These are phyloP conservation scores for Tortrix viridana DNA, from an alignment of 2,888 invertebrate species.

Conservation along the genomic window DNA sequence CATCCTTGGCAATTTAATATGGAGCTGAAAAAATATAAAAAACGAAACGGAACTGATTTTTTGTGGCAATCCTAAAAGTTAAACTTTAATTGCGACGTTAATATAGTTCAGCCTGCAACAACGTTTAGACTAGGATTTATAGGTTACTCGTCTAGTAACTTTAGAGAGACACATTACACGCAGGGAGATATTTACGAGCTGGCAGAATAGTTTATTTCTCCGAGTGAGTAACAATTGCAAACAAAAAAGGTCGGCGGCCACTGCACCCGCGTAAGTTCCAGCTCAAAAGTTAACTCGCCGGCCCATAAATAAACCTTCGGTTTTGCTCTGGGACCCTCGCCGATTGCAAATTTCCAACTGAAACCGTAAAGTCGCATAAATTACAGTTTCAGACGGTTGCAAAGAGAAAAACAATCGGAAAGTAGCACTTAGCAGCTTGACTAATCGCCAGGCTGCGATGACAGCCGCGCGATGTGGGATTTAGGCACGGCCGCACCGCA, in stretches of 20 bases:
- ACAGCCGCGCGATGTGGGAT: conserved; percentile 65
- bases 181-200: conserved; percentile 57
- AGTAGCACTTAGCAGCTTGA: conserved; percentile 82
- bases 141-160: conserved; percentile 22
- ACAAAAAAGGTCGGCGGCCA: conserved; percentile 70
- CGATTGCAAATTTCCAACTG: conserved; percentile 80
- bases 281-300: conserved; percentile 74
- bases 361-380: conserved; percentile 83
- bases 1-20: not conserved
- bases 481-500: conserved; percentile 58
- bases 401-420: conserved; percentile 80
- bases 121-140: conserved; percentile 13
- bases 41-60: not conserved
- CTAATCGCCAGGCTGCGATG: conserved; percentile 78
- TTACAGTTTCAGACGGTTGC: conserved; percentile 75
- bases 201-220: conserved; percentile 59
- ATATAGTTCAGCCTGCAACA: conserved; percentile 12
- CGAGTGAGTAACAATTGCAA: conserved; percentile 59
- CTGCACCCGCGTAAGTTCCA: conserved; percentile 75
- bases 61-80: not conserved
- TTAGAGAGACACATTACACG: conserved; percentile 47
- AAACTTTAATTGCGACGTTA: not conserved
- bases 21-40: not conserved
- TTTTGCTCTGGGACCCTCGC: conserved; percentile 75
- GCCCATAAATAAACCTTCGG: conserved; percentile 83